Conservation (phyloP, 2,888 invertebrate species). For the Acanthosepion esculentum region DNA sequence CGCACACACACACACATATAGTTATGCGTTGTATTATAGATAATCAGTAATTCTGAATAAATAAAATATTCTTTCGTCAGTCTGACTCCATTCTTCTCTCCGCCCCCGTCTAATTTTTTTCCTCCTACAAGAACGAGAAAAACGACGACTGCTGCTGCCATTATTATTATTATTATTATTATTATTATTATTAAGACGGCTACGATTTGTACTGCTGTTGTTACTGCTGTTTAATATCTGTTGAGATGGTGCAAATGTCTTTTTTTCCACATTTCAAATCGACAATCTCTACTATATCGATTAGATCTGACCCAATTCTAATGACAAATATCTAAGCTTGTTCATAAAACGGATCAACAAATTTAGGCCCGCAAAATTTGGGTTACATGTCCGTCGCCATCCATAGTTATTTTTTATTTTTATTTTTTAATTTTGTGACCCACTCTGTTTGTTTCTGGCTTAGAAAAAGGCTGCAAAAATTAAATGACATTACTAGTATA, state of each 20-base stretch:
- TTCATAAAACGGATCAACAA: background rate
- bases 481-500: background rate
- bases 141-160: background rate
- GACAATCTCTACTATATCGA: background rate
- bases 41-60: background rate
- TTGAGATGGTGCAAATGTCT: background rate
- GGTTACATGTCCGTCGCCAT: background rate
- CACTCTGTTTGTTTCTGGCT: too few relatives aligned
- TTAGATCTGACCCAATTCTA: background rate
- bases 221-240: conserved; percentile 25
- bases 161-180: background rate
- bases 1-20: too few relatives aligned
- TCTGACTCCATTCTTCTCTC: background rate
- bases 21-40: background rate
- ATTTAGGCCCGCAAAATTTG: background rate
- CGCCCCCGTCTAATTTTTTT: background rate
- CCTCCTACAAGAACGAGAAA: background rate
- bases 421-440: too few relatives aligned
- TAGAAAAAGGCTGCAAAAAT: background rate
- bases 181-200: background rate
- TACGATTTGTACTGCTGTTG: background rate
- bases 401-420: too few relatives aligned
- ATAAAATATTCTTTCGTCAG: background rate
- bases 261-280: background rate
- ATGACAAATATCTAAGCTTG: background rate